These are phyloP conservation scores for Synergus laeviventris DNA, from an alignment of 2,888 invertebrate species.

Conservation along the genomic window DNA sequence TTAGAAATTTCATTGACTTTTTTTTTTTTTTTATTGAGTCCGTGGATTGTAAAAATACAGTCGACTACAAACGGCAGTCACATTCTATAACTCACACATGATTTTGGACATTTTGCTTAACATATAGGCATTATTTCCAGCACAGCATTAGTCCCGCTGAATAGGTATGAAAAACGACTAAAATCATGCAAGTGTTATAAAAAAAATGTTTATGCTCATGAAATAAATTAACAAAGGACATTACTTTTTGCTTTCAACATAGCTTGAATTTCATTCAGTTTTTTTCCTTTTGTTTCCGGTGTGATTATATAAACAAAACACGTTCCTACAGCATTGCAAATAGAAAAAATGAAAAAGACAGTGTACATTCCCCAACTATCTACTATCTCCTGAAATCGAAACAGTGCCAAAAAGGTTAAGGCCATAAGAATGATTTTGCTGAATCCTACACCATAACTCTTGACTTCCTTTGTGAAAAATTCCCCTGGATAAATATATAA, in stretches of 20 bases:
- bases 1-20: too few relatives aligned
- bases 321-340: slow-evolving; percentile 70
- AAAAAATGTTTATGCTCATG: too few relatives aligned
- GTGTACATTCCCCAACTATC: slow-evolving; percentile 78
- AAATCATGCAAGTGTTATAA: too few relatives aligned
- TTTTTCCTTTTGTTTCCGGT: slow-evolving; percentile 81
- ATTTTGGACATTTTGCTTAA: too few relatives aligned
- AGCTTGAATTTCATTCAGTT: slow-evolving; percentile 79
- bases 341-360: slow-evolving; percentile 79
- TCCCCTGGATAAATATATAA: slow-evolving; percentile 82
- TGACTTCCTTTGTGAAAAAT: slow-evolving; percentile 81
- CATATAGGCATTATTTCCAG: too few relatives aligned
- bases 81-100: too few relatives aligned
- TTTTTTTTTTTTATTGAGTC: too few relatives aligned
- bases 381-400: slow-evolving; percentile 79
- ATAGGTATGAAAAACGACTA: too few relatives aligned
- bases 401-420: slow-evolving; percentile 77
- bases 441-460: slow-evolving; percentile 81
- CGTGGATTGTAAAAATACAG: too few relatives aligned
- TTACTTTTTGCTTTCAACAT: neutral
- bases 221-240: too few relatives aligned
- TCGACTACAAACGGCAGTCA: too few relatives aligned
- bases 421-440: slow-evolving; percentile 80
- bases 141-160: too few relatives aligned
- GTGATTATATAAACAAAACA: slow-evolving; percentile 78